Percentiles rank a stretch among this genome's conserved stretches.
phyloP scores from a whole-genome alignment of 2,797 vertebrate species.

The Manis javanica region DNA sequence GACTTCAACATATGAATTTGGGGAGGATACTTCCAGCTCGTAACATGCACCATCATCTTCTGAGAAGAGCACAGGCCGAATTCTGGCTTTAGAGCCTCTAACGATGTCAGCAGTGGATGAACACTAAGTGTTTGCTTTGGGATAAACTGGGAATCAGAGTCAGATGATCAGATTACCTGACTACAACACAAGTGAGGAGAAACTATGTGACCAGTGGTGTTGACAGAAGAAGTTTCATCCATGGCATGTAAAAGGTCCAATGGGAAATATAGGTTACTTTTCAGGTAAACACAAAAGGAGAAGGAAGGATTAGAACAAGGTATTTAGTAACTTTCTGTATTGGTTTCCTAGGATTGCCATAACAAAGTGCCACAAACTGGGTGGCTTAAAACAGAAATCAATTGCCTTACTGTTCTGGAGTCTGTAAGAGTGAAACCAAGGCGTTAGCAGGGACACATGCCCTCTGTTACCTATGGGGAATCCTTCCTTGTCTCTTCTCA shows the following conservation, averaged over 20 bases:
- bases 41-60: too few relatives aligned
- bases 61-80: not conserved
- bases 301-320: not conserved
- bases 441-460: not conserved
- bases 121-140: not conserved
- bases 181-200: not conserved
- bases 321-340: not conserved
- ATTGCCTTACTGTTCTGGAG: not conserved
- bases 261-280: not conserved
- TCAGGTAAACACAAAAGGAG: not conserved
- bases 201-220: not conserved
- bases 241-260: not conserved
- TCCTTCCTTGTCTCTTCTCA: not conserved
- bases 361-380: not conserved
- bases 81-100: not conserved
- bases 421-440: not conserved
- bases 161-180: not conserved
- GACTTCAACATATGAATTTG: not conserved
- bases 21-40: not conserved
- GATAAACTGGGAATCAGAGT: not conserved
- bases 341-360: not conserved
- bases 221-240: not conserved
- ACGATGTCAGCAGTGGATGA: not conserved
- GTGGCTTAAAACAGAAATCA: not conserved
- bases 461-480: not conserved